Evolutionary conservation across 1,140 invertebrate genomes (phyloP).

Genomic region (Latrodectus geometricus): DNA sequence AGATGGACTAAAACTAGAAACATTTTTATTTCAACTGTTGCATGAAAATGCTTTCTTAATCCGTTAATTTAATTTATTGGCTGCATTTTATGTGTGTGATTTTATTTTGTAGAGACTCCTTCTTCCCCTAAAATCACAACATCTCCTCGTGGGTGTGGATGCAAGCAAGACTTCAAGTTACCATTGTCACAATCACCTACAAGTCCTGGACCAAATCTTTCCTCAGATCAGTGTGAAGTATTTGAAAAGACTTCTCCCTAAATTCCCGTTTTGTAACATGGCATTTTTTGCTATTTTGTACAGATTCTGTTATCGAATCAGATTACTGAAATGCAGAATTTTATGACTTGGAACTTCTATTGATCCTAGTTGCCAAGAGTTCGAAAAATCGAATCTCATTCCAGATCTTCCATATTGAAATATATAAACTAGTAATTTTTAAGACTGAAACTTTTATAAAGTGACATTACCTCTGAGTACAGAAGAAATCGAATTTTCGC

Average conservation of each 20-base stretch:
- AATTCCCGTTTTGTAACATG: background rate
- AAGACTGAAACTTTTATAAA: background rate
- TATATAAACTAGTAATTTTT: constrained; percentile 39
- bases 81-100: background rate
- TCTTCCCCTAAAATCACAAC: constrained; percentile 1
- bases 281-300: background rate
- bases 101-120: background rate
- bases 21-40: no score
- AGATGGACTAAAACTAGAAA: no score
- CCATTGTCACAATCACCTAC: background rate
- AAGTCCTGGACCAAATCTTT: background rate
- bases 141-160: constrained; percentile 4
- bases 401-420: constrained; percentile 46
- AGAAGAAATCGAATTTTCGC: background rate
- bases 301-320: no score
- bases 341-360: background rate
- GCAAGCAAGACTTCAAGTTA: constrained; percentile 21
- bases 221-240: background rate
- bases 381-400: constrained; percentile 27
- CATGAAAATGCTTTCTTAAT: no score
- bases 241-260: constrained; percentile 13
- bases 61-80: no score
- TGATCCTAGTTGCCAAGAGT: background rate
- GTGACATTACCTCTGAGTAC: background rate
- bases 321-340: no score